Evolutionary conservation across 1,140 invertebrate species (phyloP), one percentile per base, ranked within the genome.

Genomic region (Drosophila novamexicana): DNA sequence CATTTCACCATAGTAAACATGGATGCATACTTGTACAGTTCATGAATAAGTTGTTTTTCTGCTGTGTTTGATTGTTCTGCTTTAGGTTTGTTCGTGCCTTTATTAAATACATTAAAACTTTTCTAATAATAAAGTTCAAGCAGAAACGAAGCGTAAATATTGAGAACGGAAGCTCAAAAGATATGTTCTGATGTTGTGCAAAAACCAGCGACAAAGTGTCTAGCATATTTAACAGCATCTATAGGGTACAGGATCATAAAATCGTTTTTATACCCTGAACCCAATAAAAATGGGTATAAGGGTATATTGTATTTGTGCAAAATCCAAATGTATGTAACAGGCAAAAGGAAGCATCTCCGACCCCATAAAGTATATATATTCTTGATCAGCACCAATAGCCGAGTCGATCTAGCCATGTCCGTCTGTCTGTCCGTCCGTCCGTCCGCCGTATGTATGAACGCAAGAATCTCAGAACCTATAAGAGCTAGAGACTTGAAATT

Each of bases 61-160:
- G 29, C n/a, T 32, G 12, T n/a, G 22, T 22, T 50, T 50, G 8
- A n/a, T 42, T 40, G 32, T 6, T 37, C 59, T 73, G 58, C 42
- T 49, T 18, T 12, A 36, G 14, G 54, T 54, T 56, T 61, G 62
- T 37, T 84, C 79, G 69, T 81, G 79, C 79, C 75, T 77, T 79
- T 71, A 6, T 45, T 53, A 83, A 69, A 54, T 71, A 80, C 80
- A 86, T 86, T 86, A 83, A 86, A 86, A 89, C 72, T 86, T 86
- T 86, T 86, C 84, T 89, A 86, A 86, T 86, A 86, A 86, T 54
- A 88, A 86, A 89, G 65, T 89, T 86, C 68, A 50, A 69, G 64
- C 68, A 82, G 66, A 74, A 83, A 54, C 79, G 61, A 75, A 88
- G 82, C 82, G 83, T 83, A 86, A 89, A 89, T 62, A 89, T 76